Evolutionary conservation across 2,797 vertebrate genomes (phyloP).

Genomic region (Stomatorhinus walkeri): DNA sequence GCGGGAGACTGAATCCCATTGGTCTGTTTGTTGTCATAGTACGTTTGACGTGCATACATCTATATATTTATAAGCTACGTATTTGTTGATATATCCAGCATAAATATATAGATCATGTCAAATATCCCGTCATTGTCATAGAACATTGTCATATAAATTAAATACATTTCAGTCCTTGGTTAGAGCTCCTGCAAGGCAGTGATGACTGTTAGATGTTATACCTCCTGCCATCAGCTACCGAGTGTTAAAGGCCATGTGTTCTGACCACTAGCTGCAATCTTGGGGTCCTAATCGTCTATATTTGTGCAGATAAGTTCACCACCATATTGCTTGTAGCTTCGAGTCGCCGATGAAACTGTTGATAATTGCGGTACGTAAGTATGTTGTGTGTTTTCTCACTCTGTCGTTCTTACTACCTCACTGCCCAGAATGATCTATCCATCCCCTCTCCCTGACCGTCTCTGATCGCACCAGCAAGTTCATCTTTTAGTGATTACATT

Average conservation of each 20-base stretch:
- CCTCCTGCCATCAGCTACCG: neutral
- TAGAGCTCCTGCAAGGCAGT: neutral
- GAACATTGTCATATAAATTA: neutral
- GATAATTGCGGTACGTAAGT: neutral
- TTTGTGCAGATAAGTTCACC: neutral
- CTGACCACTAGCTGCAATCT: neutral
- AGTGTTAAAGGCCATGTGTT: neutral
- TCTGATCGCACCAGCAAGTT: neutral
- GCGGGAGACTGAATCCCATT: neutral
- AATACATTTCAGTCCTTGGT: neutral
- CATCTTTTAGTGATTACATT: neutral
- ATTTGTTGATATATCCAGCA: constrained; percentile 13
- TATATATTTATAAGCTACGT: neutral
- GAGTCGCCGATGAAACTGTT: neutral
- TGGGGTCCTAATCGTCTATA: neutral
- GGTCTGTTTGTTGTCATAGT: neutral
- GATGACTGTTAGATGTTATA: neutral
- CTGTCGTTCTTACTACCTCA: constrained; percentile 4
- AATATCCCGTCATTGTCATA: neutral
- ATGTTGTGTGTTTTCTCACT: neutral
- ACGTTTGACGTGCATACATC: neutral
- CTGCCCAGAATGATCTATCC: neutral
- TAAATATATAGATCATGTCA: constrained; percentile 11
- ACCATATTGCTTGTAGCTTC: neutral
- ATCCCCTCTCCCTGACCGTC: neutral